Conservation (phyloP, 1,140 invertebrate genomes). For the Dufourea novaeangliae region DNA sequence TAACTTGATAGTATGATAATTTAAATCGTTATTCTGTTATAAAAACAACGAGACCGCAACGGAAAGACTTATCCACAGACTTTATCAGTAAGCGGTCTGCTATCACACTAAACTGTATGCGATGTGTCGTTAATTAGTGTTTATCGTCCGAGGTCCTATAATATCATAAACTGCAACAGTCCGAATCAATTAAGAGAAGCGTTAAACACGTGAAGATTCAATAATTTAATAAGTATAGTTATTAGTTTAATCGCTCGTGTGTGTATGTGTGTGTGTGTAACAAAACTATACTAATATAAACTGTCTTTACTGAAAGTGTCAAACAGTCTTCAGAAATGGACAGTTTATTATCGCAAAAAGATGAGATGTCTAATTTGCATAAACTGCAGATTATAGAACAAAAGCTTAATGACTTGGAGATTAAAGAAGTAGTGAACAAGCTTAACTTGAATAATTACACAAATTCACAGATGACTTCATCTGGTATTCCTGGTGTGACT, state of each 20-base stretch:
- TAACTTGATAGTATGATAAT: neutral
- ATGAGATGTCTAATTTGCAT: slow-evolving; percentile 24
- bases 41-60: slow-evolving; percentile 70
- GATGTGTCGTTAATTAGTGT: slow-evolving; percentile 66
- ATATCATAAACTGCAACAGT: slow-evolving; percentile 47
- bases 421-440: slow-evolving; percentile 66
- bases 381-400: slow-evolving; percentile 46
- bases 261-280: neutral
- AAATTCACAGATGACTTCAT: slow-evolving; percentile 92
- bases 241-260: neutral
- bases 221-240: too few relatives aligned
- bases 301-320: neutral
- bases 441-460: slow-evolving; percentile 74
- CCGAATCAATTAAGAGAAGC: slow-evolving; percentile 40
- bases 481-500: slow-evolving; percentile 96
- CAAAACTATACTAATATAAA: neutral
- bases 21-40: slow-evolving; percentile 25
- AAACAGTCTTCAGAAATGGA: slow-evolving; percentile 54
- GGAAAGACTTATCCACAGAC: slow-evolving; percentile 69
- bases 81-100: slow-evolving; percentile 66
- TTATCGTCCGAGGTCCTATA: slow-evolving; percentile 56
- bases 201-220: slow-evolving; percentile 9
- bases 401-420: slow-evolving; percentile 67
- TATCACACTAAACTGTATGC: slow-evolving; percentile 62
- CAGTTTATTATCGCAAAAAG: slow-evolving; percentile 36